Percentiles rank a stretch among this genome's conserved stretches.
Evolutionary conservation across 2,888 invertebrate genomes (phyloP).

Genomic region (Dicycla oo): DNA sequence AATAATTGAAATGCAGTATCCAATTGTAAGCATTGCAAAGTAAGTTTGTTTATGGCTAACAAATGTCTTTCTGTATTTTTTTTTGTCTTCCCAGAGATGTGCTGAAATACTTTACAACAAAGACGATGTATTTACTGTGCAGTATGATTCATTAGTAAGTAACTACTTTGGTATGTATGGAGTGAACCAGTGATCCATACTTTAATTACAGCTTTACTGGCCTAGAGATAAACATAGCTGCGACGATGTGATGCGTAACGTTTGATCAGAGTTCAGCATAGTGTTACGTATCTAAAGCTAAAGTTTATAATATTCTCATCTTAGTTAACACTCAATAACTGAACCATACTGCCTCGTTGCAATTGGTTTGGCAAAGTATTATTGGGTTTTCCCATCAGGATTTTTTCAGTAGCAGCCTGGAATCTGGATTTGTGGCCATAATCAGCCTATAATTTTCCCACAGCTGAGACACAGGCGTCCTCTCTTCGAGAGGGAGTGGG

Average conservation of each 20-base stretch:
- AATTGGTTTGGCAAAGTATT: not conserved
- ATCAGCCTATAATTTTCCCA: no score
- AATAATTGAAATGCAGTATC: not conserved
- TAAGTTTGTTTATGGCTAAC: not conserved
- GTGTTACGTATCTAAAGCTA: no score
- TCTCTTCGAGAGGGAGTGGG: no score
- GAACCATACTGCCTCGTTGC: not conserved
- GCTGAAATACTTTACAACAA: constrained; percentile 12
- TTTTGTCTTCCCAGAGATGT: not conserved
- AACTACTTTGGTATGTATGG: constrained; percentile 20
- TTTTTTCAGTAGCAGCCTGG: not conserved
- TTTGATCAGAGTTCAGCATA: constrained; percentile 5
- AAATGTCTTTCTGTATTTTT: not conserved
- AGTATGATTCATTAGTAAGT: constrained; percentile 32
- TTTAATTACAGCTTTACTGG: constrained; percentile 11
- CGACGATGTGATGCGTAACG: not conserved
- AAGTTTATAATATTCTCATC: not conserved
- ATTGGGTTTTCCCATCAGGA: not conserved
- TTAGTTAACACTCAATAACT: not conserved
- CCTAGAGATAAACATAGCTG: constrained; percentile 36
- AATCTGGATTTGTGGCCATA: not conserved
- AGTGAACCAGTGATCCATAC: constrained; percentile 18
- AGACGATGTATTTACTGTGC: not conserved
- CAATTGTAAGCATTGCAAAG: not conserved
- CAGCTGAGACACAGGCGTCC: no score